A percentile compares a stretch with the other conserved stretches of the same genome.
Conservation (phyloP, 1,140 invertebrate species). For the Arion vulgaris region DNA sequence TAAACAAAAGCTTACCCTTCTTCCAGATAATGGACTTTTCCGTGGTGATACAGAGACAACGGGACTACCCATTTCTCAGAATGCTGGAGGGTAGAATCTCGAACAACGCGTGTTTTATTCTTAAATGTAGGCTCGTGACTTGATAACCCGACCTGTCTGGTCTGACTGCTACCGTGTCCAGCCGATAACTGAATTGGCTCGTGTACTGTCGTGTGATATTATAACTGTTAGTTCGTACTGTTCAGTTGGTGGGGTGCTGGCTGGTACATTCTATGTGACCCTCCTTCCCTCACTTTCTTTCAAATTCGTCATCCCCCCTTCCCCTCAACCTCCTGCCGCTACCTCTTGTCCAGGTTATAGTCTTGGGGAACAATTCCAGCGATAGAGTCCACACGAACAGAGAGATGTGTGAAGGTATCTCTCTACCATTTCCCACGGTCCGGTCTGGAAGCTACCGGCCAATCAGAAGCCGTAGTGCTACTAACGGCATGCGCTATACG, state of each 20-base stretch:
- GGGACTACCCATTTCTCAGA: conserved; percentile 18
- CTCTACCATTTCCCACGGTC: conserved; percentile 31
- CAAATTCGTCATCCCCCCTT: too few relatives aligned
- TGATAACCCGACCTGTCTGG: not conserved
- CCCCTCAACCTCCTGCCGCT: not conserved
- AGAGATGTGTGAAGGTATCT: conserved; percentile 36
- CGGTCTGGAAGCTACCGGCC: not conserved
- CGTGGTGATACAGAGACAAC: conserved; percentile 13
- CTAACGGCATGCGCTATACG: conserved; percentile 37
- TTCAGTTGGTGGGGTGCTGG: not conserved
- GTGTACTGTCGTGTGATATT: not conserved
- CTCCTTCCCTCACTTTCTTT: not conserved
- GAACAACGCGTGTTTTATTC: not conserved
- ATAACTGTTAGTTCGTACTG: not conserved
- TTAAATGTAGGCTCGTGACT: not conserved
- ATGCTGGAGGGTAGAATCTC: not conserved
- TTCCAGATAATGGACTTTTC: conserved; percentile 23
- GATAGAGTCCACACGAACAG: conserved; percentile 9
- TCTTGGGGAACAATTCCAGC: not conserved
- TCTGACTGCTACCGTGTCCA: not conserved
- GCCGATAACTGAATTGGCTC: not conserved
- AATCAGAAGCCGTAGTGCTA: not conserved
- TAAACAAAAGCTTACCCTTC: conserved; percentile 19
- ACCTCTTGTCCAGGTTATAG: not conserved
- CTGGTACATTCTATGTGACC: not conserved